A percentile compares a stretch with the other conserved stretches of the same genome.
Conservation (phyloP, 2,797 vertebrate species). For the Chanos chanos region DNA sequence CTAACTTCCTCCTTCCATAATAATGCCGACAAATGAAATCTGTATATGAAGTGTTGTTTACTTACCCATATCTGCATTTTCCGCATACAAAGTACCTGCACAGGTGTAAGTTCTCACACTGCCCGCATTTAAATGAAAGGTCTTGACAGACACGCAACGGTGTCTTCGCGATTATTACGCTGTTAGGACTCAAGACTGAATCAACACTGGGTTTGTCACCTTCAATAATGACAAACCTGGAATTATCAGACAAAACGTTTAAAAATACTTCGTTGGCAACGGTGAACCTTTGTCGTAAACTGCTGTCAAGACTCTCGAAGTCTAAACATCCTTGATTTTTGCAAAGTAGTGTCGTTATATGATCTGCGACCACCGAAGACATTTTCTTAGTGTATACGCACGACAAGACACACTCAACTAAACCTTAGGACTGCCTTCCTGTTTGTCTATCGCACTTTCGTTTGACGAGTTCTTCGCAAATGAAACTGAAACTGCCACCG, state of each 20-base stretch:
- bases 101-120: slow-evolving; percentile 77
- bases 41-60: slow-evolving; percentile 45
- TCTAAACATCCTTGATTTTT: slow-evolving; percentile 60
- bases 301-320: slow-evolving; percentile 40
- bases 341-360: too few relatives aligned
- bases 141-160: slow-evolving; percentile 72
- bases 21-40: too few relatives aligned
- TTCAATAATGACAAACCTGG: slow-evolving; percentile 44
- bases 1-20: too few relatives aligned
- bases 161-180: slow-evolving; percentile 63
- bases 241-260: slow-evolving; percentile 48
- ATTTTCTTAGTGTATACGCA: too few relatives aligned
- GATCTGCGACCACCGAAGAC: too few relatives aligned
- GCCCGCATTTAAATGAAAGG: slow-evolving; percentile 40
- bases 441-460: too few relatives aligned
- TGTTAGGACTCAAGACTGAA: slow-evolving; percentile 31
- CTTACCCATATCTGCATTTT: slow-evolving; percentile 70
- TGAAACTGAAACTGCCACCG: slow-evolving; percentile 1
- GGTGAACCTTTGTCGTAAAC: slow-evolving; percentile 33
- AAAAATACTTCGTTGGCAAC: slow-evolving; percentile 35
- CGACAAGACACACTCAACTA: too few relatives aligned
- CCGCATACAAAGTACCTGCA: slow-evolving; percentile 81
- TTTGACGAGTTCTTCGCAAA: slow-evolving; percentile 2
- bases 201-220: neutral
- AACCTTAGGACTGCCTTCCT: too few relatives aligned